These are phyloP conservation scores for Pterostichus niger DNA, from an alignment of 2,888 invertebrate species.

Conservation along the genomic window DNA sequence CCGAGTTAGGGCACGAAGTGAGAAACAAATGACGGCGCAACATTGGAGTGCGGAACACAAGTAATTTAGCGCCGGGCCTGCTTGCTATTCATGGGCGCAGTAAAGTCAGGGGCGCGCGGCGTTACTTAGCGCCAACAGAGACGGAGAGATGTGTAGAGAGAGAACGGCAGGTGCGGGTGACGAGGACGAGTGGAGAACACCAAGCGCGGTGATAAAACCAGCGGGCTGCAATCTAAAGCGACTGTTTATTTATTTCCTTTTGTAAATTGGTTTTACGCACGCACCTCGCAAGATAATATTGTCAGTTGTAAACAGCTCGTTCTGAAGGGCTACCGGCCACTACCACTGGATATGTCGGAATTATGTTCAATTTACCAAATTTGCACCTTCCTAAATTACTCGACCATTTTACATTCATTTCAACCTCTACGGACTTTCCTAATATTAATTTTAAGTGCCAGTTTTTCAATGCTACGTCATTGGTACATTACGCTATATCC, in stretches of 20 bases:
- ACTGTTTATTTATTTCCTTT: conserved; percentile 67
- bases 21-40: conserved; percentile 58
- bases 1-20: conserved; percentile 54
- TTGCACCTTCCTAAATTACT: conserved; percentile 9
- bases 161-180: not conserved
- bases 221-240: conserved; percentile 66
- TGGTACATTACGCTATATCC: too few relatives aligned
- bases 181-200: not conserved
- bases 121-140: conserved; percentile 7
- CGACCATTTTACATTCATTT: too few relatives aligned
- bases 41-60: conserved; percentile 59
- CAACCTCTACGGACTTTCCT: too few relatives aligned
- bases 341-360: not conserved
- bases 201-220: conserved; percentile 59
- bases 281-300: conserved; percentile 65
- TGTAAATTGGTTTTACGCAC: conserved; percentile 67
- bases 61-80: conserved; percentile 64
- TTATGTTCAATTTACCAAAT: conserved; percentile 46
- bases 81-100: conserved; percentile 65
- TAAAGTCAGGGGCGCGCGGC: conserved; percentile 33
- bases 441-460: too few relatives aligned
- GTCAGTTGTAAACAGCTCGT: conserved; percentile 61
- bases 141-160: not conserved
- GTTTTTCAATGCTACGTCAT: too few relatives aligned
- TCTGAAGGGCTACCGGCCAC: not conserved